Base-by-base conservation (phyloP, 2,888 invertebrate species). In the Aquatica leii region DNA sequence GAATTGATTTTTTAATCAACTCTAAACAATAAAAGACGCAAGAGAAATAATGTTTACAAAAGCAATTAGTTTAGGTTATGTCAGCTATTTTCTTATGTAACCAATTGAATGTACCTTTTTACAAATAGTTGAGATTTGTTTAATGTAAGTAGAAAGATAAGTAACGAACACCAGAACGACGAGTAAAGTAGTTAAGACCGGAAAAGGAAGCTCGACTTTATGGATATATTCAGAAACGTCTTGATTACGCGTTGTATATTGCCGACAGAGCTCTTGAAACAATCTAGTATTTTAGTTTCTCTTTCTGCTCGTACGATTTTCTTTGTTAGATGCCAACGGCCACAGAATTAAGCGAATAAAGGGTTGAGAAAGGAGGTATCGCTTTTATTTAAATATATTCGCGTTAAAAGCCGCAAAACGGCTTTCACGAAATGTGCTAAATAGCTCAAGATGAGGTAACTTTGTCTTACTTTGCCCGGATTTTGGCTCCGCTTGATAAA, bases 171-270 rank as follows among this genome's bases (percentile, higher is more conserved):
- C n/a, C n/a, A n/a, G n/a, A n/a, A n/a, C n/a, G n/a, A n/a, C n/a
- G n/a, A 24, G 24, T 24, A 24, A 24, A 4, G 24, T 24, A 24
- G 6, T 3, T 18, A 59, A 59, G 51, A 53, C 24, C 68, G 66
- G 69, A 67, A 69, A 68, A 69, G 69, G 69, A 69, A 68, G 41
- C 62, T 60, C 66, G 66, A 64, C 67, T 66, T 67, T 61, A 66
- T 52, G 65, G 67, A 54, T 65, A 61, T 64, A 64, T 68, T 62
- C 63, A 62, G 67, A 64, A 66, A 65, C 62, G 57, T 63, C 65
- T 63, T 69, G 62, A 65, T 69, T 69, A 67, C 65, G 51, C 65
- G 57, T 46, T 57, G 62, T 61, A 61, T 62, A 64, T 61, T 65
- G 59, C 57, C 55, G 62, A 60, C 59, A 40, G 58, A 48, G 59